phyloP scores from a whole-genome alignment of 2,113 vertebrate genomes.

The Daphoenositta chrysoptera region DNA sequence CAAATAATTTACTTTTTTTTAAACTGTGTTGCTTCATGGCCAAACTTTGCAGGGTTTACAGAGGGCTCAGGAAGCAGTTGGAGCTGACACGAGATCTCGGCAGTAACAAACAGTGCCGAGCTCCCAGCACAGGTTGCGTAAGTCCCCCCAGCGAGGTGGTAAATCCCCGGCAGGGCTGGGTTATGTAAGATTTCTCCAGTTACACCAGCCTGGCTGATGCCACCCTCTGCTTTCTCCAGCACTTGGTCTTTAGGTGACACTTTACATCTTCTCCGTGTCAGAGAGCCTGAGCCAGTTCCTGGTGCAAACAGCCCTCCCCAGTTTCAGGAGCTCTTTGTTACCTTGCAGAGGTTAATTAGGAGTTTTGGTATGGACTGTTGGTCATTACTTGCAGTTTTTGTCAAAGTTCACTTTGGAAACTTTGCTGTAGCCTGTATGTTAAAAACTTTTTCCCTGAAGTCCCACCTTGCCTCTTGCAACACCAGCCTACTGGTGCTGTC shows the following conservation, averaged over 20 bases:
- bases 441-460: not conserved
- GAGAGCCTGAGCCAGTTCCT: not conserved
- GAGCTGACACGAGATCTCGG: not conserved
- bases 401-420: not conserved
- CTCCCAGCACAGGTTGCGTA: not conserved
- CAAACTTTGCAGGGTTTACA: fast-evolving
- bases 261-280: fast-evolving
- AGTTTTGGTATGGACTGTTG: not conserved
- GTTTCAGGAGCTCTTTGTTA: not conserved
- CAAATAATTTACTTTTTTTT: not conserved
- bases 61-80: not conserved
- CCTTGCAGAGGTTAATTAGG: not conserved
- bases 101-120: not conserved
- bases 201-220: not conserved
- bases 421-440: not conserved
- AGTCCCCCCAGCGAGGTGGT: not conserved
- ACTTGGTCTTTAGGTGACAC: not conserved
- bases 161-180: not conserved
- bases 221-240: not conserved
- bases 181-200: not conserved
- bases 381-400: not conserved
- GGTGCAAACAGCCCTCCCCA: not conserved
- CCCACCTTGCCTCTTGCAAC: not conserved
- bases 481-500: not conserved
- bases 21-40: not conserved